These are phyloP conservation scores for Zoanthus gigantus DNA, from an alignment of 92 coral and sea anemone genomes.

Conservation along the genomic window DNA sequence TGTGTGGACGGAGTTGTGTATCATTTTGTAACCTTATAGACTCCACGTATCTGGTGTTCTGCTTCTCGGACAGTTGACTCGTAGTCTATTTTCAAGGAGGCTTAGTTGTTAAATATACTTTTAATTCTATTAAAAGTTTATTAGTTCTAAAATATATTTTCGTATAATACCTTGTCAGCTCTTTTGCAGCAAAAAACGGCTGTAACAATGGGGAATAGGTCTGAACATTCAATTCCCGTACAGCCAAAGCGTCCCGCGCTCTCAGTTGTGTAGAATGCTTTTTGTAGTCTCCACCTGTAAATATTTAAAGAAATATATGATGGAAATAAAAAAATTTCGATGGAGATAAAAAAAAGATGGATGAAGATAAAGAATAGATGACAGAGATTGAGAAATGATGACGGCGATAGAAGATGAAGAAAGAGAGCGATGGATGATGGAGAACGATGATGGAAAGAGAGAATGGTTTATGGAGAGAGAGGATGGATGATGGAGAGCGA, in stretches of 20 bases:
- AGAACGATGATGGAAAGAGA: neutral
- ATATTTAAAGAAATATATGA: no score
- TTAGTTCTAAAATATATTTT: neutral
- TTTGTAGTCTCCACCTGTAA: constrained; percentile 35
- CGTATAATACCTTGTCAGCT: neutral
- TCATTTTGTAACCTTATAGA: no score
- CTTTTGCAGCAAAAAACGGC: constrained; percentile 17
- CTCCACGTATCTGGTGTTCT: no score
- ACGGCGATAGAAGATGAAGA: neutral
- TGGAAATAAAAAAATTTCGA: no score
- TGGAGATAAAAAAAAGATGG: neutral
- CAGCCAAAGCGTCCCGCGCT: constrained; percentile 33
- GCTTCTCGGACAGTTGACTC: no score
- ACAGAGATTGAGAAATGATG: no score
- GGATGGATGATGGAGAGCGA: neutral
- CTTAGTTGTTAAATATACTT: no score
- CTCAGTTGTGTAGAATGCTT: constrained; percentile 38
- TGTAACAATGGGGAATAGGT: constrained; percentile 28
- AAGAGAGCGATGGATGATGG: neutral
- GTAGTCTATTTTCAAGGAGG: no score
- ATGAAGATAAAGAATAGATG: neutral
- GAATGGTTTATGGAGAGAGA: neutral
- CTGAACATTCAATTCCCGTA: constrained; percentile 24
- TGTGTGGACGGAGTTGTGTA: no score
- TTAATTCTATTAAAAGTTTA: no score